Evolutionary conservation across 2,888 invertebrate species (phyloP), one percentile per base, ranked within the genome.

Genomic region (Leucophenga montana): DNA sequence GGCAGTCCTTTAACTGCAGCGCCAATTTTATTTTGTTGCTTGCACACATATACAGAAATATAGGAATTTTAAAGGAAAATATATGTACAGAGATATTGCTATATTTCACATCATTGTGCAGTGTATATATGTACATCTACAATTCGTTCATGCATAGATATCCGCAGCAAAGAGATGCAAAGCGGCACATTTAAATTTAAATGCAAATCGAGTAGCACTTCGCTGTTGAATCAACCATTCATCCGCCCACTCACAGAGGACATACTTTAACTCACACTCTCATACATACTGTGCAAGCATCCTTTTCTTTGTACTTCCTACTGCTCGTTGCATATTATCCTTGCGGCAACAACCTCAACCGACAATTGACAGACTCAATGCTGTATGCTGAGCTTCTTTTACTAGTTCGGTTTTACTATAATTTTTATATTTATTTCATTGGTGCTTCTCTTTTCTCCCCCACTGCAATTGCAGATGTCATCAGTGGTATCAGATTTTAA

Each of bases 161-260:
- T 3, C 39, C 3, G 8, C 39, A 39, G 39, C 39, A 3, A 8
- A 39, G 18, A 22, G 57, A 27, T 31, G 27, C 57, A 57, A 14
- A 46, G 44, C 27, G 46, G 18, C 48, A 44, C 48, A 44, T 66
- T 66, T 66, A 66, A 73, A 77, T 77, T 72, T 73, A 75, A 73
- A 73, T 77, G 75, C 75, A 77, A 76, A 77, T 77, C 73, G 72
- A 68, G 48, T 56, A 56, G 22, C 27, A 14, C 56, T 56, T 56
- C 13, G 1, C 56, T 39, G 22, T 3, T 56, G 56, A 22, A 9
- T 14, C 56, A 56, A 20, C 14, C 27, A 22, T 4, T 27, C 22
- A 22, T 14, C 2, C 56, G 9, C 20, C 9, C 22, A 11, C 22
- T 9, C 3, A 27, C 27, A 14, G 9, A 22, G 11, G 8, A 13